Evolutionary conservation across 2,888 invertebrate species (phyloP), one percentile per base, ranked within the genome.

Genomic region (Apotomis betuletana): DNA sequence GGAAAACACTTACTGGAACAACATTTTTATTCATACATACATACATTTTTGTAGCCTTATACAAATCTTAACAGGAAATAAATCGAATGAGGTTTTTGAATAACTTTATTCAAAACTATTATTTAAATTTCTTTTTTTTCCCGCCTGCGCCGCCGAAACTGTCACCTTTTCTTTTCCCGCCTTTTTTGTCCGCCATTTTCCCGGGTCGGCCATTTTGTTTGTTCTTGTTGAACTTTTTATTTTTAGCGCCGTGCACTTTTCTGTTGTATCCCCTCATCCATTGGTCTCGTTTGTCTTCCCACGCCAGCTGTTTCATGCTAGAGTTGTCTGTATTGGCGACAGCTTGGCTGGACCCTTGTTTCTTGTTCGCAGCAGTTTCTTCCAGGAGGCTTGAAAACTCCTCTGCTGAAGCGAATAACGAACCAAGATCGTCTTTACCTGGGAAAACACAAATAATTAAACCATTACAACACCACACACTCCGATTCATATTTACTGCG

Each of bases 371-470:
- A 0, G 96, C 96, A 62, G 97, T 96, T 74, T 97, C 97, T 87
- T 98, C 98, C 67, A 99, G 90, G 78, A 98, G 93, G 59, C 97
- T 96, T 0, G 98, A 96, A 91, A 98, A 98, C 89, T 98, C 96
- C 86, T 98, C 98, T 0, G 97, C 97, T 0, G 97, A 96, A 3
- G 97, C 97, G 89, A 97, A 97, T 51, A 97, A 83, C 0, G 95
- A 95, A 57, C 94, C 93, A 59, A 95, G 90, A 77, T 95, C 95
- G 52, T 92, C 91, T 77, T 85, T 84, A 13, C 92, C 92, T 92
- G 84, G 58, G 52, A 58, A 59, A 55, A 41, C 55, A 55, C 6
- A 46, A 27, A 65, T 6, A 36, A 46, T 65, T 27, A 65, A 27
- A 55, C 44, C 5, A 13, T 10, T 36, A 36, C 2, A 38, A 58